Percentiles rank a stretch among this genome's conserved stretches.
These are phyloP conservation scores for Protobothrops flavoviridis DNA, from an alignment of 2,113 vertebrate genomes.

Conservation along the genomic window DNA sequence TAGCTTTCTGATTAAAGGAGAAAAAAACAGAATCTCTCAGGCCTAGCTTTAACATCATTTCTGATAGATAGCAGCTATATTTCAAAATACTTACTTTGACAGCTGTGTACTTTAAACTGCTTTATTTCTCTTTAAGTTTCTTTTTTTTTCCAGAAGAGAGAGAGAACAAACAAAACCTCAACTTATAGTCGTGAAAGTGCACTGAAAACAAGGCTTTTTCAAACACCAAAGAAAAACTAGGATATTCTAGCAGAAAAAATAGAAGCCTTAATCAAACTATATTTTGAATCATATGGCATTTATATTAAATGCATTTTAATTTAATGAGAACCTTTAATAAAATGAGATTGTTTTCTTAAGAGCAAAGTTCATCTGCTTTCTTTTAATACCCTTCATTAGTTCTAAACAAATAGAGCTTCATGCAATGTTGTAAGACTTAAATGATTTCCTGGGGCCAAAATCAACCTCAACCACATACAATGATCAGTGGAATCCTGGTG, in stretches of 20 bases:
- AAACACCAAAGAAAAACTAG: background rate
- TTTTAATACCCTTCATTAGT: background rate
- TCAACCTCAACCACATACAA: background rate
- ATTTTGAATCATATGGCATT: background rate
- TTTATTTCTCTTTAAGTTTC: background rate
- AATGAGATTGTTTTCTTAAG: background rate
- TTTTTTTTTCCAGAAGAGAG: background rate
- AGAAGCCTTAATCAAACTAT: background rate
- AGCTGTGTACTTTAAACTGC: background rate
- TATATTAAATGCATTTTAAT: background rate
- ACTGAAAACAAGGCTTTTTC: background rate
- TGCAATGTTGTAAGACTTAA: background rate
- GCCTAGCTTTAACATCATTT: background rate
- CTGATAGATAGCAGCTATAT: background rate
- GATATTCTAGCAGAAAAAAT: background rate
- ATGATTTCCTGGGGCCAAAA: background rate
- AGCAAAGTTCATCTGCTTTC: background rate
- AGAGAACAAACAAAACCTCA: background rate
- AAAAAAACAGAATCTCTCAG: background rate
- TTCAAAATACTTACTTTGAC: conserved; percentile 6
- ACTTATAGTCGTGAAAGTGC: background rate
- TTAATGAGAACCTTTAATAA: conserved; percentile 5
- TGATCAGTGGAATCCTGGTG: background rate
- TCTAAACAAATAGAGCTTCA: background rate
- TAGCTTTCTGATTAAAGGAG: conserved; percentile 33